Conservation (phyloP, 2,797 vertebrate species). For the Bryconaethiops microstoma region DNA sequence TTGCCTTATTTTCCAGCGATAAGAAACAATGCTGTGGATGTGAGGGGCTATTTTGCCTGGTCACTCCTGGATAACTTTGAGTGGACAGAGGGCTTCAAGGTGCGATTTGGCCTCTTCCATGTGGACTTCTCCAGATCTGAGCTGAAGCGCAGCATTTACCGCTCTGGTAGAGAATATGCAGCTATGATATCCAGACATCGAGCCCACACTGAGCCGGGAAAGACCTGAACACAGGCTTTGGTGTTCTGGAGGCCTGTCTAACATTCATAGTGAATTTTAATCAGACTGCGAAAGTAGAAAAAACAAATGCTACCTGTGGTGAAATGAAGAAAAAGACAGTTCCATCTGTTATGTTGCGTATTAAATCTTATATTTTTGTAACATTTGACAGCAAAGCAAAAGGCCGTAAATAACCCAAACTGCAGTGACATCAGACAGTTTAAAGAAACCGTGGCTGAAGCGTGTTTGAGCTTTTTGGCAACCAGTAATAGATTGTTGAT, state of each 20-base stretch:
- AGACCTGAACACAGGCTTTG: background rate
- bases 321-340: background rate
- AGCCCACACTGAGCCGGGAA: slow-evolving; percentile 10
- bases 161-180: slow-evolving; percentile 79
- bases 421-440: too few relatives aligned
- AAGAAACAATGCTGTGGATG: slow-evolving; percentile 70
- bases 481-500: background rate
- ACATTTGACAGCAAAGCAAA: background rate
- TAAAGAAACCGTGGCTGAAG: too few relatives aligned
- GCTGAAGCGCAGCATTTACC: slow-evolving; percentile 73
- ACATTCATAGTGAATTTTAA: background rate
- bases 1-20: slow-evolving; percentile 63
- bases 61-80: slow-evolving; percentile 87
- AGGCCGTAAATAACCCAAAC: too few relatives aligned
- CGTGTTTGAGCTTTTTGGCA: background rate
- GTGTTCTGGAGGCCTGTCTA: background rate
- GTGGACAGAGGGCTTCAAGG: slow-evolving; percentile 77
- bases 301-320: background rate
- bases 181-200: slow-evolving; percentile 74
- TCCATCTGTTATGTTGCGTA: too few relatives aligned
- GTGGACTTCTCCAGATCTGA: slow-evolving; percentile 77
- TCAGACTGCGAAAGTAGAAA: background rate
- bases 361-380: background rate
- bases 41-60: slow-evolving; percentile 80
- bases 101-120: slow-evolving; percentile 83